Evolutionary conservation across 2,888 invertebrate genomes (phyloP).

Genomic region (Tolmerus cingulatus): DNA sequence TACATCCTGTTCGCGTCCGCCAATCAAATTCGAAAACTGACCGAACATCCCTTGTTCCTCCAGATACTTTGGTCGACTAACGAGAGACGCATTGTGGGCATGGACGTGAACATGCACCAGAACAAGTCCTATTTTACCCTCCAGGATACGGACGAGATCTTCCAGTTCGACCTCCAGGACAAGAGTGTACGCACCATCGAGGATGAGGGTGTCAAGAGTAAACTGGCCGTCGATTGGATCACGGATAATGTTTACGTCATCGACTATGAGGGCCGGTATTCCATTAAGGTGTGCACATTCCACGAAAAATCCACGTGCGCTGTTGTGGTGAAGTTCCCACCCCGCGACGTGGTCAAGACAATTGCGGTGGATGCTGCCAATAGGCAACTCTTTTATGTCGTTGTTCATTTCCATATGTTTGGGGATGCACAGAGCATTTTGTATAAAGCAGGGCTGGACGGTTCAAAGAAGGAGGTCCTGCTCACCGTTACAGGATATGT

Average conservation of each 20-base stretch:
- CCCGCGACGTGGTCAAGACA: conserved; percentile 67
- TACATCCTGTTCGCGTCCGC: conserved; percentile 67
- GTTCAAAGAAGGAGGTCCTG: conserved; percentile 64
- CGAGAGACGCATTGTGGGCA: conserved; percentile 65
- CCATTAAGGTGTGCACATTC: conserved; percentile 69
- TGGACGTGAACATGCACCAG: conserved; percentile 65
- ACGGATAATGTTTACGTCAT: conserved; percentile 76
- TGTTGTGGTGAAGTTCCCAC: conserved; percentile 65
- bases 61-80: conserved; percentile 63
- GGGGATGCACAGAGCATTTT: conserved; percentile 65
- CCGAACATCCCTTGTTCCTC: conserved; percentile 57
- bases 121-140: conserved; percentile 66
- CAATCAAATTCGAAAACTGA: conserved; percentile 68
- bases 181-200: conserved; percentile 58
- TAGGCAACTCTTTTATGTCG: conserved; percentile 69
- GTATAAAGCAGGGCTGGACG: conserved; percentile 67
- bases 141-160: conserved; percentile 62
- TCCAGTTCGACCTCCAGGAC: conserved; percentile 60
- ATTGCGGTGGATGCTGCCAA: conserved; percentile 72
- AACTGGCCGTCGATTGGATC: conserved; percentile 78
- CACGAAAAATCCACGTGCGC: conserved; percentile 66
- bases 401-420: conserved; percentile 63
- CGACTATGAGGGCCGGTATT: conserved; percentile 61
- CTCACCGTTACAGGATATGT: conserved; percentile 58
- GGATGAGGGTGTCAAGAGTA: conserved; percentile 65